A percentile compares a stretch with the other conserved stretches of the same genome.
phyloP scores from a whole-genome alignment of 1,140 invertebrate genomes.

The Megalonaias nervosa region DNA sequence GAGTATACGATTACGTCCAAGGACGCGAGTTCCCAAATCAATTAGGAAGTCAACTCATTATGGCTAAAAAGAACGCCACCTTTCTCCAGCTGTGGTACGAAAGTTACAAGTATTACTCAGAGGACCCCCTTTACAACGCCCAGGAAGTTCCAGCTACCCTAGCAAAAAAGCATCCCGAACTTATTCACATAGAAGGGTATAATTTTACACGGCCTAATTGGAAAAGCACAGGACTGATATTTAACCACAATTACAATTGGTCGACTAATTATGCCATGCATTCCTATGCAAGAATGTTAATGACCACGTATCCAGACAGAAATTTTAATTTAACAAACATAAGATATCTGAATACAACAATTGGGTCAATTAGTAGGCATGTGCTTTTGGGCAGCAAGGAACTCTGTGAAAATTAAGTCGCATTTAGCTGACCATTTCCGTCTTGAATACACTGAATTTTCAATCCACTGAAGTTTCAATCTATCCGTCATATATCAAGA shows the following conservation, averaged over 20 bases:
- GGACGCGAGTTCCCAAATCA: slow-evolving; percentile 20
- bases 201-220: slow-evolving; percentile 25
- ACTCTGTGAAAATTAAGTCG: slow-evolving; percentile 18
- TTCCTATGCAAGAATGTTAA: slow-evolving; percentile 27
- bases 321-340: slow-evolving; percentile 25
- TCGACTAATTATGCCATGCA: slow-evolving; percentile 35
- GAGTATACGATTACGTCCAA: slow-evolving; percentile 28
- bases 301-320: background rate
- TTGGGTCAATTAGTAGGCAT: slow-evolving; percentile 24
- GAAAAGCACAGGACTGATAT: slow-evolving; percentile 14
- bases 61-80: slow-evolving; percentile 24
- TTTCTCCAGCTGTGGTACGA: slow-evolving; percentile 34
- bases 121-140: slow-evolving; percentile 20
- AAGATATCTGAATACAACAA: slow-evolving; percentile 30
- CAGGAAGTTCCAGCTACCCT: slow-evolving; percentile 21
- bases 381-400: slow-evolving; percentile 28
- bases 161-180: slow-evolving; percentile 20
- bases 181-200: slow-evolving; percentile 31
- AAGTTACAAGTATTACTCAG: slow-evolving; percentile 13
- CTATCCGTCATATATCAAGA: no score
- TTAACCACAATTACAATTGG: slow-evolving; percentile 32
- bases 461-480: no score
- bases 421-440: no score
- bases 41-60: slow-evolving; percentile 24
- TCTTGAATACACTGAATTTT: no score